Base-by-base conservation (phyloP, 2,113 vertebrate species). In the Antechinus flavipes region DNA sequence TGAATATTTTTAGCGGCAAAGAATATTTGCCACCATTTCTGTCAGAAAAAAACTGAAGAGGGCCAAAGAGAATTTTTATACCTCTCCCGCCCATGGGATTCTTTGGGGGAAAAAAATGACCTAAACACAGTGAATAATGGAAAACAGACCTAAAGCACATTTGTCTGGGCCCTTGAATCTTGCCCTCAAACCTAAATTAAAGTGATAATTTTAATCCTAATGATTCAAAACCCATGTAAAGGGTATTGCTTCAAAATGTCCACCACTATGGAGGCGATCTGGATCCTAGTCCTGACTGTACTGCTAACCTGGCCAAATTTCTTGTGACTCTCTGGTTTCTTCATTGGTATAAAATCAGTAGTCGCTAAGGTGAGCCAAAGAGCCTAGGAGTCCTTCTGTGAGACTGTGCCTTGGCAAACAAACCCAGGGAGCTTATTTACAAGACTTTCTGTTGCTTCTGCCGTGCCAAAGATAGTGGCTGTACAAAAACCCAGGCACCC, bases 61-160 rank as follows among this genome's bases (percentile, higher is more conserved):
- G 93, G 91, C 93, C 97, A 97, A 92, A 61, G 93, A 96, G 76
- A 93, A 50, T 27, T 91, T 93, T 94, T 92, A 91, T 91, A 92
- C 76, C 42, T 91, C 91, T 42, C 91, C 42, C 76, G 91, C 50
- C 95, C 94, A 56, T 91, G 92, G 94, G 95, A 26, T 76, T 35
- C 95, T 61, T 42, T 49, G 5, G 49, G 54, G 54, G 91, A 93
- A 93, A 93, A 95, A 94, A 56, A 56, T 93, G 54, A 96, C 92
- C 91, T 94, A 93, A 96, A 96, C 89, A 94, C 92, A 89, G 58
- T 54, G 27, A 96, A 58, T 55, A 94, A 96, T 93, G 49, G 93
- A 54, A 98, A 95, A 54, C 93, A 97, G 96, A 47, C 54, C 46
- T 90, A 49, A 49, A 89, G 54, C 91, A 89, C 56, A 68, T 16